phyloP scores from a whole-genome alignment of 2,113 vertebrate genomes.

The Coracopsis vasa region DNA sequence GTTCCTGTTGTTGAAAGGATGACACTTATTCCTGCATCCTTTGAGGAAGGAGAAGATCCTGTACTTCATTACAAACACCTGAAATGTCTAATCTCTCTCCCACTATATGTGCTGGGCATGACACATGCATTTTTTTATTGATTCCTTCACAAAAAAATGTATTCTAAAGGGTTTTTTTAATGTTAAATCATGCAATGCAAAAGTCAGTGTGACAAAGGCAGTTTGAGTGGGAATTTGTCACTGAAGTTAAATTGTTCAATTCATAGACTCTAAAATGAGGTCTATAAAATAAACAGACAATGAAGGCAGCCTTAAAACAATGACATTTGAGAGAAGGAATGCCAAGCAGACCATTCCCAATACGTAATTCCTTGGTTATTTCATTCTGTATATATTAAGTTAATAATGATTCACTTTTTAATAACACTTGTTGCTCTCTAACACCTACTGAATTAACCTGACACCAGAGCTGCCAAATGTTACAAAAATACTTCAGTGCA shows the following conservation, averaged over 20 bases:
- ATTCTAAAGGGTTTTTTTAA: background rate
- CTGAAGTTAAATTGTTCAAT: background rate
- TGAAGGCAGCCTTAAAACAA: background rate
- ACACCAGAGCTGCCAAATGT: background rate
- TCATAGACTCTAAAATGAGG: background rate
- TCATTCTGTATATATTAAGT: background rate
- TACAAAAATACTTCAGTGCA: background rate
- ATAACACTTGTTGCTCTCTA: background rate
- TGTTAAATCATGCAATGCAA: background rate
- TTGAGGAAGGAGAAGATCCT: background rate
- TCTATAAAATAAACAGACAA: background rate
- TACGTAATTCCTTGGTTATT: background rate
- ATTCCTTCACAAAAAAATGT: background rate
- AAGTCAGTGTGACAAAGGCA: background rate
- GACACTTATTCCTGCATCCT: background rate
- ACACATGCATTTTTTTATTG: background rate
- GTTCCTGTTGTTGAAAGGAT: background rate
- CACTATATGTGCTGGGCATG: background rate
- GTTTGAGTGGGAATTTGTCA: background rate
- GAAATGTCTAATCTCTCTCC: background rate
- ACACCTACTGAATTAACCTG: background rate
- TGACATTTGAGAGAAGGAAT: background rate
- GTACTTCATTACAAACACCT: background rate
- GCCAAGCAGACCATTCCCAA: background rate
- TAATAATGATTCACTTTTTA: background rate